Evolutionary conservation across 1,140 invertebrate genomes (phyloP), one percentile per base, ranked within the genome.

Genomic region (Micrasema minimum): DNA sequence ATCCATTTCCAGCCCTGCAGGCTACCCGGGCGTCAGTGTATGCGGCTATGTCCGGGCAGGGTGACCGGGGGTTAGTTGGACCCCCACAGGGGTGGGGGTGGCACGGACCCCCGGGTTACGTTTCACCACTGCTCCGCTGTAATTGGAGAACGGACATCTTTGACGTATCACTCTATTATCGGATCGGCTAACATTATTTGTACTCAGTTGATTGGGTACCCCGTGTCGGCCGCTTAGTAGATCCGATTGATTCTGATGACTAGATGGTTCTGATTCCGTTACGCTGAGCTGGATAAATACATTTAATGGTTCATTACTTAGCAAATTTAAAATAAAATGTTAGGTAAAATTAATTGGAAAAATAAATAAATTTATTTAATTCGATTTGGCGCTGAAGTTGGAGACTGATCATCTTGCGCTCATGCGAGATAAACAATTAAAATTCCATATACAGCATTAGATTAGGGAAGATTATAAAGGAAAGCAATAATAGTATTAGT

Each of bases 111-210:
- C 12, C 22, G 50, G 69, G 37, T 37, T 37, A 51, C 20, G 64
- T 51, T 51, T 66, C 51, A 22, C 66, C 66, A 41, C 37, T 41
- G 16, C n/a, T n/a, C n/a, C 46, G 45, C 72, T 67, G 82, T 85
- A 84, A 85, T 85, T 83, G 83, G 81, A 80, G 79, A 79, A 75
- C 77, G 79, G 79, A 81, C 82, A 79, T 85, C 82, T 84, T 84
- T 85, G 83, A 85, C 83, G 82, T 80, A 85, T 85, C 82, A 81
- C 77, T 80, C 82, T 82, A 81, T 82, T 82, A 85, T 83, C 81
- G 79, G 79, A 83, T 83, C 81, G 79, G 79, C 82, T 79, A 79
- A 81, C 82, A 82, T 81, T 80, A 85, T 84, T 85, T 84, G 83
- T 80, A 81, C 78, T 81, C 78, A 77, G 78, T 80, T 84, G 82